Percentiles rank a stretch among this genome's conserved stretches.
phyloP scores from a whole-genome alignment of 2,888 invertebrate genomes.

The Mechanitis mazaeus region DNA sequence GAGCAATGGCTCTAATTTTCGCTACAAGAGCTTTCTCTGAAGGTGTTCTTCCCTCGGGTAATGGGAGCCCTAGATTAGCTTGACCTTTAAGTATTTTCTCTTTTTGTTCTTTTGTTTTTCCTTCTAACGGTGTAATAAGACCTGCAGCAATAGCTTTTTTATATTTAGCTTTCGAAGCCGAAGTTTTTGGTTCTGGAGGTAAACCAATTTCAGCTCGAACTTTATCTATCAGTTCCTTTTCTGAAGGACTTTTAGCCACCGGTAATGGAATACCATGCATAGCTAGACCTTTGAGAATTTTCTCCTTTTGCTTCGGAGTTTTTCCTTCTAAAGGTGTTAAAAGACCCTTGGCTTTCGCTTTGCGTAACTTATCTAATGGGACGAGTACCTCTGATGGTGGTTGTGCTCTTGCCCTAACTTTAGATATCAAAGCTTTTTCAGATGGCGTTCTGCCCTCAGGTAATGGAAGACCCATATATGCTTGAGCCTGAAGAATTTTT shows the following conservation, averaged over 20 bases:
- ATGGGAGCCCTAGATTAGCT: slow-evolving; percentile 26
- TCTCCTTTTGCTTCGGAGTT: no score
- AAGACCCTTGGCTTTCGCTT: slow-evolving; percentile 23
- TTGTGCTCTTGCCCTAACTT: slow-evolving; percentile 15
- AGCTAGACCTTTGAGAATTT: no score
- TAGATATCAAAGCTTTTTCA: slow-evolving; percentile 17
- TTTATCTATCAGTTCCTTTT: no score
- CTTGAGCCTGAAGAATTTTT: no score
- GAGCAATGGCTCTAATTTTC: slow-evolving; percentile 17
- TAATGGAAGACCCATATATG: no score
- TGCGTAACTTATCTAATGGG: no score
- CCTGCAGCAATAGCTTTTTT: slow-evolving; percentile 32
- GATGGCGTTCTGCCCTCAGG: no score
- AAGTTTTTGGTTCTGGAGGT: slow-evolving; percentile 18
- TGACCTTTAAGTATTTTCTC: slow-evolving; percentile 27
- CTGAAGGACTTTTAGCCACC: no score
- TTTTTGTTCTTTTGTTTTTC: slow-evolving; percentile 29
- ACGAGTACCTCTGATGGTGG: no score
- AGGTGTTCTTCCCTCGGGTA: slow-evolving; percentile 28
- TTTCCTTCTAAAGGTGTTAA: slow-evolving; percentile 25
- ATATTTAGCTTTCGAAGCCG: slow-evolving; percentile 31
- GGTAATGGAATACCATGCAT: no score
- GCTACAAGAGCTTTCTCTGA: slow-evolving; percentile 30
- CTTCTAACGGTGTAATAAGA: slow-evolving; percentile 34
- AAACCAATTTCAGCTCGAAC: no score